phyloP scores from a whole-genome alignment of 2,113 vertebrate genomes.

The Crotalus viridis region DNA sequence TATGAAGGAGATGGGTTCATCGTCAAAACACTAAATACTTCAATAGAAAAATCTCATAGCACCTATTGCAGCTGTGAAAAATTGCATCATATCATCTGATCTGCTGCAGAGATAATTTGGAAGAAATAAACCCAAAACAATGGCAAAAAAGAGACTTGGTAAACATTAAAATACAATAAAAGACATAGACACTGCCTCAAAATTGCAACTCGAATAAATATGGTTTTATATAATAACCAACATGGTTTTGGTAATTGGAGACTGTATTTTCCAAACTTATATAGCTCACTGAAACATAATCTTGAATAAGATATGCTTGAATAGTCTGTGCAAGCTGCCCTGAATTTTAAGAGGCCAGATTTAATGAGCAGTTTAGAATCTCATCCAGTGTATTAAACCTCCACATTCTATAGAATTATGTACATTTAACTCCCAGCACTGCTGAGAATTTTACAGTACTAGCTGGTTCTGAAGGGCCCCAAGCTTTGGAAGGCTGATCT shows the following conservation, averaged over 20 bases:
- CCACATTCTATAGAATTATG: neutral
- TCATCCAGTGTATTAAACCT: neutral
- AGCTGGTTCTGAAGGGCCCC: neutral
- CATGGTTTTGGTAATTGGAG: neutral
- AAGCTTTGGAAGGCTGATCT: neutral
- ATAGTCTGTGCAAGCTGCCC: neutral
- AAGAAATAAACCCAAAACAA: neutral
- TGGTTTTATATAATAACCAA: neutral
- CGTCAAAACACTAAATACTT: neutral
- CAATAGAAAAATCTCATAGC: neutral
- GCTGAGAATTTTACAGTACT: neutral
- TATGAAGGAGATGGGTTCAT: neutral
- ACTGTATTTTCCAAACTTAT: neutral
- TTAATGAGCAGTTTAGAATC: neutral
- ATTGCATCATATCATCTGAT: neutral
- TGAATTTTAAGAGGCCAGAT: neutral
- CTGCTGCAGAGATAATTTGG: neutral
- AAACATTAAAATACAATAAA: neutral
- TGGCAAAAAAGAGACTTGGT: neutral
- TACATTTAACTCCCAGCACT: neutral
- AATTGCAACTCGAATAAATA: neutral
- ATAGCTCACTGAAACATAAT: neutral
- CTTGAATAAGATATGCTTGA: neutral
- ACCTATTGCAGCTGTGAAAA: neutral
- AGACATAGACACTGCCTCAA: neutral